A percentile compares a stretch with the other conserved stretches of the same genome.
These are phyloP conservation scores for Idris sp. DNA, from an alignment of 1,140 invertebrate genomes.

Conservation along the genomic window DNA sequence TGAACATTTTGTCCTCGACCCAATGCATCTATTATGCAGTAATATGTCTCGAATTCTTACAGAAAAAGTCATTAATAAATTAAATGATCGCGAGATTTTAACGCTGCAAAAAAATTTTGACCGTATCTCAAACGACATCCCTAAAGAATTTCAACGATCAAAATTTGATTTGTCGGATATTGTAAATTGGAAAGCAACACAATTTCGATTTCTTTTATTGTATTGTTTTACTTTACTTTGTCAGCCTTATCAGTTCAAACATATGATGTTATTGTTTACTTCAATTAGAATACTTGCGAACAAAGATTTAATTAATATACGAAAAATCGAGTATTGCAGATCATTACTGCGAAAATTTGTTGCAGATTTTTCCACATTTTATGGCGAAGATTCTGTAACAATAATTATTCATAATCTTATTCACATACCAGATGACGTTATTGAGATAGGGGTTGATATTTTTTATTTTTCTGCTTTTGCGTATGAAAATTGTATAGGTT, in stretches of 20 bases:
- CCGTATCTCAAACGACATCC: constrained; percentile 11
- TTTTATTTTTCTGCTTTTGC: constrained; percentile 2
- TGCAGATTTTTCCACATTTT: background rate
- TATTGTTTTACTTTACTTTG: constrained; percentile 9
- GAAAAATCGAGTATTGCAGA: background rate
- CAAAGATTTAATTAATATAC: background rate
- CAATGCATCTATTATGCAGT: constrained; percentile 39
- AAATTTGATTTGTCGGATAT: constrained; percentile 6
- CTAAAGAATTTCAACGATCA: constrained; percentile 47
- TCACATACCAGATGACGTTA: background rate
- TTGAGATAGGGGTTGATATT: background rate
- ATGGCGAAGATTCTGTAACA: background rate
- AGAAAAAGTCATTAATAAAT: constrained; percentile 9
- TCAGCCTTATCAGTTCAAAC: background rate
- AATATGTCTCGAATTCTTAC: constrained; percentile 19
- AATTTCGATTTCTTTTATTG: constrained; percentile 18
- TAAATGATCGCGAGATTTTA: background rate
- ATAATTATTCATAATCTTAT: background rate
- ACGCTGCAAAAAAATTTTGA: constrained; percentile 3
- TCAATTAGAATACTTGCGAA: background rate
- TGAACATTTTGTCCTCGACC: constrained; percentile 27
- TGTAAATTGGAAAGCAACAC: constrained; percentile 27
- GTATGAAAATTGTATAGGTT: background rate
- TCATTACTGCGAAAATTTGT: background rate
- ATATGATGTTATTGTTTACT: background rate